phyloP scores from a whole-genome alignment of 1,140 invertebrate genomes.

The Eueides isabella region DNA sequence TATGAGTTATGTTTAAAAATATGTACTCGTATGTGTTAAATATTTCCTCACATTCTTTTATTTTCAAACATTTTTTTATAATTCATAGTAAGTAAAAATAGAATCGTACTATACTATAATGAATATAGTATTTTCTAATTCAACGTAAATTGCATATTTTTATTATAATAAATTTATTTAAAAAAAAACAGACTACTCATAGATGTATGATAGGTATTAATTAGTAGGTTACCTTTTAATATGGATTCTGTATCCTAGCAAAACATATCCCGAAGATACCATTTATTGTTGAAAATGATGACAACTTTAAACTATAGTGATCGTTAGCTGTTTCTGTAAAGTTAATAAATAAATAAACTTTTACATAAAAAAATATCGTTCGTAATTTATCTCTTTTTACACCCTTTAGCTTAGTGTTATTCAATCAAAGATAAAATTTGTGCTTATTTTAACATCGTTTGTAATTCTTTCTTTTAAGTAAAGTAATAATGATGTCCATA shows the following conservation, averaged over 20 bases:
- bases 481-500: neutral
- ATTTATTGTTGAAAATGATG: constrained; percentile 19
- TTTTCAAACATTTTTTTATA: neutral
- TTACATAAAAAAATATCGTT: constrained; percentile 39
- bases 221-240: constrained; percentile 17
- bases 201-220: constrained; percentile 18
- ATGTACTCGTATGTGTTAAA: neutral
- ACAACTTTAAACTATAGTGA: constrained; percentile 48
- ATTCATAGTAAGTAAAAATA: neutral
- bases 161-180: neutral
- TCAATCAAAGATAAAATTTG: neutral
- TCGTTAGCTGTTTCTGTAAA: constrained; percentile 66
- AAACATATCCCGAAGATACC: constrained; percentile 16
- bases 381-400: constrained; percentile 28
- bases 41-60: neutral
- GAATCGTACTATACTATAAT: neutral
- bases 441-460: too few relatives aligned
- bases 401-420: neutral
- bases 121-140: neutral
- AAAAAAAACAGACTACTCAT: neutral
- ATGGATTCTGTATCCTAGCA: neutral
- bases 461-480: neutral
- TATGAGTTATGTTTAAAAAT: neutral
- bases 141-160: constrained; percentile 6
- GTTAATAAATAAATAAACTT: constrained; percentile 54